Percentiles rank a stretch among this genome's conserved stretches.
Conservation (phyloP, 1,140 invertebrate genomes). For the Heliconius congener region DNA sequence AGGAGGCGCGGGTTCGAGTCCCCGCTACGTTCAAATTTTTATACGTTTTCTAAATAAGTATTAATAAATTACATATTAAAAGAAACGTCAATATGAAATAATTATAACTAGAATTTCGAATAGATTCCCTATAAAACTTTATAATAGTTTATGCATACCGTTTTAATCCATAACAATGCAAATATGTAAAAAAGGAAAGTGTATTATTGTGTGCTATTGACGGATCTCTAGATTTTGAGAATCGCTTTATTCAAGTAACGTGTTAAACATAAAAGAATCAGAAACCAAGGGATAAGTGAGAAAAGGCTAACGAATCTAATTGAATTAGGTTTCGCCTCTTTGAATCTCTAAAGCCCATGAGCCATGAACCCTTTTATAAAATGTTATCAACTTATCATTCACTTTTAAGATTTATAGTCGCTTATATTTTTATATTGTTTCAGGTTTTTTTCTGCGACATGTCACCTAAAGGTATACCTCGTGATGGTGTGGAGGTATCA, state of each 20-base stretch:
- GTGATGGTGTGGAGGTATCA: too few relatives aligned
- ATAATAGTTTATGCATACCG: too few relatives aligned
- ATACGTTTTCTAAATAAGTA: too few relatives aligned
- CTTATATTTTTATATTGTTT: conserved; percentile 1
- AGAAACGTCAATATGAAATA: too few relatives aligned
- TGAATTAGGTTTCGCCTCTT: conserved; percentile 47
- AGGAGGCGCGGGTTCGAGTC: too few relatives aligned
- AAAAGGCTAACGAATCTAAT: conserved; percentile 55
- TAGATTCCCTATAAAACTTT: too few relatives aligned
- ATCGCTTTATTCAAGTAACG: conserved; percentile 48
- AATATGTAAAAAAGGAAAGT: neutral
- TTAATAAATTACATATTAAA: too few relatives aligned
- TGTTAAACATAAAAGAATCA: conserved; percentile 40
- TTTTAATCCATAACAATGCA: neutral
- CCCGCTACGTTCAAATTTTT: too few relatives aligned
- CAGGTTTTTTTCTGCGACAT: neutral
- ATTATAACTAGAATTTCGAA: too few relatives aligned
- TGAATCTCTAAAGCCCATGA: conserved; percentile 27
- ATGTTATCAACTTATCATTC: conserved; percentile 4
- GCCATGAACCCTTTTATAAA: conserved; percentile 11
- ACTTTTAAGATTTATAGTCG: neutral
- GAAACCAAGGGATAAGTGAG: conserved; percentile 40
- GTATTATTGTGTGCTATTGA: conserved; percentile 1
- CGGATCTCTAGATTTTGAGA: conserved; percentile 26
- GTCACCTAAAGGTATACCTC: too few relatives aligned